Conservation (phyloP, 1,140 invertebrate genomes). For the Danaus melanippus region DNA sequence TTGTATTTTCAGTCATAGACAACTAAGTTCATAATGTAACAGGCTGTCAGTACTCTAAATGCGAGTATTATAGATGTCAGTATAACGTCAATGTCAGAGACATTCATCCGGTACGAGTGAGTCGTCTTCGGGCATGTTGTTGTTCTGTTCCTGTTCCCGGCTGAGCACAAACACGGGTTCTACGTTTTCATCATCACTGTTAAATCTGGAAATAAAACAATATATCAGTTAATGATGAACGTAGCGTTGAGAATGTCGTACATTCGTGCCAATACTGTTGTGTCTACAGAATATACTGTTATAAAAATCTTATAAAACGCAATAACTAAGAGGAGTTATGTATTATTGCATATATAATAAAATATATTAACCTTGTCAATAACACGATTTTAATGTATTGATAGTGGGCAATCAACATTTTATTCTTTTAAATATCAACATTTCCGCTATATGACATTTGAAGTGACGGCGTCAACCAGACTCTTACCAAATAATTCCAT, state of each 20-base stretch:
- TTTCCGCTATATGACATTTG: not conserved
- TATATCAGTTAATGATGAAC: too few relatives aligned
- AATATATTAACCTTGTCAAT: not conserved
- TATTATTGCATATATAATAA: not conserved
- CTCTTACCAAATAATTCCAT: too few relatives aligned
- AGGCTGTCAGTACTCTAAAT: too few relatives aligned
- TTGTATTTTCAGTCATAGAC: too few relatives aligned
- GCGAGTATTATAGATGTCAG: too few relatives aligned
- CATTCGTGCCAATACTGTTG: too few relatives aligned
- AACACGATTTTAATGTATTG: not conserved
- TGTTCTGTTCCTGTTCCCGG: conserved; percentile 52
- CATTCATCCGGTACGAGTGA: conserved; percentile 17
- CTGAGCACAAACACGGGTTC: conserved; percentile 54
- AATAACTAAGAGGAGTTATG: too few relatives aligned
- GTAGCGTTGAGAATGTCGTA: too few relatives aligned
- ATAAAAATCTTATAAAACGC: too few relatives aligned
- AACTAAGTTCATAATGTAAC: too few relatives aligned
- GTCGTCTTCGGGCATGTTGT: conserved; percentile 39
- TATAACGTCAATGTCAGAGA: conserved; percentile 27
- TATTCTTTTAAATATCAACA: not conserved
- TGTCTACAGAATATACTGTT: too few relatives aligned
- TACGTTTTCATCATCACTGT: conserved; percentile 51
- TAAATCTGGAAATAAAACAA: conserved; percentile 41
- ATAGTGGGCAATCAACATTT: not conserved
- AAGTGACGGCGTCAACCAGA: too few relatives aligned